Conservation (phyloP, 2,113 vertebrate species). For the Tyto alba region DNA sequence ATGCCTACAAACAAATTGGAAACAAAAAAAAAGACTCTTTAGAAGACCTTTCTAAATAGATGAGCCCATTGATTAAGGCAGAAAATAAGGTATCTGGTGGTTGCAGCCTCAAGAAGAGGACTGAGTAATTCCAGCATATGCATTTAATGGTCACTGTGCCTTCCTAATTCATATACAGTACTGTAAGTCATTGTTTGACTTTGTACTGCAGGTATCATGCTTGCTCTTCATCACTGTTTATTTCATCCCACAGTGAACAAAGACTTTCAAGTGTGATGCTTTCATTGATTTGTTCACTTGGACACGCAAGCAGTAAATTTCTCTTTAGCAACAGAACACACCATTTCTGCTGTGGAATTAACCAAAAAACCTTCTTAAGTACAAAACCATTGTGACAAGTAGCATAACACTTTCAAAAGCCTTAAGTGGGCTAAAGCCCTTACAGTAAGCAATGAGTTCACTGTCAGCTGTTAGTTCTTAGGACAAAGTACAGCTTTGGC, state of each 20-base stretch:
- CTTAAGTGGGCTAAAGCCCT: not conserved
- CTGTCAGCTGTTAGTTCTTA: not conserved
- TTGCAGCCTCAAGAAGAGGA: not conserved
- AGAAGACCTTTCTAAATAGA: not conserved
- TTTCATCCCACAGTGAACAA: not conserved
- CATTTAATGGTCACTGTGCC: not conserved
- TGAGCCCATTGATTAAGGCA: not conserved
- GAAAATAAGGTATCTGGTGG: not conserved
- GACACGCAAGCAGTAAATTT: not conserved
- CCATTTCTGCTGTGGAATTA: not conserved
- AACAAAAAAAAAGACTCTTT: not conserved
- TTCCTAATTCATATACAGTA: not conserved
- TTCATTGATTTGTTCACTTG: not conserved
- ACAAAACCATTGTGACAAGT: not conserved
- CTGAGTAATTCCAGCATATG: not conserved
- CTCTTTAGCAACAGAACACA: not conserved
- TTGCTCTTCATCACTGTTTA: not conserved
- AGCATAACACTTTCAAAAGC: not conserved
- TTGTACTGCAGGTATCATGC: not conserved
- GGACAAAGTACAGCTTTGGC: not conserved
- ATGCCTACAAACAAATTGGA: slow-evolving; percentile 75
- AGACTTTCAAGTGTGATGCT: not conserved
- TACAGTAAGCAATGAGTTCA: not conserved
- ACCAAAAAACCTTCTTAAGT: not conserved
- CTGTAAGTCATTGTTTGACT: not conserved